phyloP scores from a whole-genome alignment of 2,113 vertebrate genomes.

The Hippocampus abdominalis region DNA sequence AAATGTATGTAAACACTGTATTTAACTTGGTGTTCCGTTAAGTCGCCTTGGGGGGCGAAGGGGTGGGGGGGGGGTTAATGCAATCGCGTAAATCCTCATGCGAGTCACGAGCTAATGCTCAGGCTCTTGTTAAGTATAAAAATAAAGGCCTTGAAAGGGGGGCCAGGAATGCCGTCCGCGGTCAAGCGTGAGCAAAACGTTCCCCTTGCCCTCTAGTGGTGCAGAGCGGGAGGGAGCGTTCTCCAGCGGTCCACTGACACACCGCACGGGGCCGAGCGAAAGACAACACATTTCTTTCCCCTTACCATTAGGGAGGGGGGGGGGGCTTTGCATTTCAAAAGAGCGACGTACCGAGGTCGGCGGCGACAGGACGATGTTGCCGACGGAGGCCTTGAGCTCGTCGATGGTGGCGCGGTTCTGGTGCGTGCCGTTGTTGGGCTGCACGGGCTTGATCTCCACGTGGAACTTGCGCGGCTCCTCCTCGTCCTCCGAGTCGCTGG shows the following conservation, averaged over 20 bases:
- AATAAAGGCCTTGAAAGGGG: conserved; percentile 4
- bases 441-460: conserved; percentile 93
- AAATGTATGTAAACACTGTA: background rate
- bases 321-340: background rate
- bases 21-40: background rate
- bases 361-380: conserved; percentile 90
- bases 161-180: background rate
- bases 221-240: conserved; percentile 11
- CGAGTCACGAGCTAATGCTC: background rate
- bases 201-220: conserved; percentile 70
- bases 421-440: conserved; percentile 83
- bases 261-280: too few species aligned
- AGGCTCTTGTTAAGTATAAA: conserved; percentile 5
- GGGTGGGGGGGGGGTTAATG: background rate
- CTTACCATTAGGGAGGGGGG: too few species aligned
- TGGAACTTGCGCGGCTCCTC: conserved; percentile 92
- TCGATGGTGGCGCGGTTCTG: conserved; percentile 86
- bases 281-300: too few species aligned
- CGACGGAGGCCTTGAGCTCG: conserved; percentile 93
- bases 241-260: background rate
- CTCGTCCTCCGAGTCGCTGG: conserved; percentile 92
- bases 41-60: background rate
- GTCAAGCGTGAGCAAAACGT: background rate
- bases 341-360: conserved; percentile 78
- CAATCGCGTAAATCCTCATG: conserved; percentile 3